A percentile compares a stretch with the other conserved stretches of the same genome.
Conservation (phyloP, 2,888 invertebrate genomes). For the Ctena decussata region DNA sequence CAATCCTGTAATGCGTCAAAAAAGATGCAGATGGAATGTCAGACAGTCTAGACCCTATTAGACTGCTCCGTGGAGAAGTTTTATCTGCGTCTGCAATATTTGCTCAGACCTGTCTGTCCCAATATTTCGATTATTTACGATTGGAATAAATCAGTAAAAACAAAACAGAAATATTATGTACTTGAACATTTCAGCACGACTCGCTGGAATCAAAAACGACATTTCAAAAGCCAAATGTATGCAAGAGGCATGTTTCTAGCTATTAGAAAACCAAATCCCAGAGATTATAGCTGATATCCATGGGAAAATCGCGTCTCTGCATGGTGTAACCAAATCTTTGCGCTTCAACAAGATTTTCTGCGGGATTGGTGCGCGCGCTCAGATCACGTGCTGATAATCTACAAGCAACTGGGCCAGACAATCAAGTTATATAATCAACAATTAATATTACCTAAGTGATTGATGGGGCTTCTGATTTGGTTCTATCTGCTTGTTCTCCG, state of each 20-base stretch:
- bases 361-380: not conserved
- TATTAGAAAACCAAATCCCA: not conserved
- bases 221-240: not conserved
- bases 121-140: too few relatives aligned
- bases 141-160: too few relatives aligned
- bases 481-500: not conserved
- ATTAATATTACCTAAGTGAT: not conserved
- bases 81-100: too few relatives aligned
- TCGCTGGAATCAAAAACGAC: not conserved
- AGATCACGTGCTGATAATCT: slow-evolving; percentile 9
- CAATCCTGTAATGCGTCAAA: too few relatives aligned
- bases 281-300: not conserved
- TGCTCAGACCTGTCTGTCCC: too few relatives aligned
- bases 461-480: not conserved
- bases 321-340: not conserved
- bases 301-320: not conserved
- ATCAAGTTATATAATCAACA: slow-evolving; percentile 8
- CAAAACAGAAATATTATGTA: too few relatives aligned
- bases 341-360: not conserved
- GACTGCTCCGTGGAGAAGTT: too few relatives aligned
- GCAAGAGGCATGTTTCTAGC: not conserved
- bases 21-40: too few relatives aligned
- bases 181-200: too few relatives aligned
- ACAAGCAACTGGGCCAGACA: not conserved
- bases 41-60: too few relatives aligned